phyloP scores from a whole-genome alignment of 2,888 invertebrate species.

The Drosophila rubida region DNA sequence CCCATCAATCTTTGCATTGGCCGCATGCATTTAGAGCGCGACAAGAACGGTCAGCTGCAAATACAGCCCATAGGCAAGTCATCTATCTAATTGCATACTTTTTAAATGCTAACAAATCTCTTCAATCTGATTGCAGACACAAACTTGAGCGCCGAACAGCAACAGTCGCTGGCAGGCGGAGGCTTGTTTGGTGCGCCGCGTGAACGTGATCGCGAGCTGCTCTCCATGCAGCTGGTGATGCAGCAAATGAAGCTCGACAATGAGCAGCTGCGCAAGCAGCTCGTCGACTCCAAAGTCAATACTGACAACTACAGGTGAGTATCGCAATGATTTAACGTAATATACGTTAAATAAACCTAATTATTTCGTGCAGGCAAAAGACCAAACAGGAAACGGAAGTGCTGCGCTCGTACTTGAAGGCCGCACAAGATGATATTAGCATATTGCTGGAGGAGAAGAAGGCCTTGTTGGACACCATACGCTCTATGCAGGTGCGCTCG shows the following conservation, averaged over 20 bases:
- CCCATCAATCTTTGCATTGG: slow-evolving; percentile 91
- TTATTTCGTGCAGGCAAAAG: slow-evolving; percentile 74
- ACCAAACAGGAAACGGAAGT: slow-evolving; percentile 87
- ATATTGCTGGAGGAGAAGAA: slow-evolving; percentile 90
- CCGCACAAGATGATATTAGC: slow-evolving; percentile 91
- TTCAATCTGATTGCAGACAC: slow-evolving; percentile 46
- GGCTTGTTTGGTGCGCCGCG: slow-evolving; percentile 67
- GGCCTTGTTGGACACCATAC: slow-evolving; percentile 89
- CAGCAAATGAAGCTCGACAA: slow-evolving; percentile 87
- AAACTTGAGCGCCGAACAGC: slow-evolving; percentile 49
- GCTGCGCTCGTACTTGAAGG: slow-evolving; percentile 87
- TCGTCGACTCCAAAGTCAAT: slow-evolving; percentile 86
- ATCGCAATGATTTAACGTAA: background rate
- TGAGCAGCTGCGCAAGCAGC: slow-evolving; percentile 87
- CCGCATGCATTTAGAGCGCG: slow-evolving; percentile 89
- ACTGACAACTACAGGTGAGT: slow-evolving; percentile 86
- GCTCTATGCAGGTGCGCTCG: slow-evolving; percentile 87
- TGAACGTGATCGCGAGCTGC: slow-evolving; percentile 85
- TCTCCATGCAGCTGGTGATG: slow-evolving; percentile 85
- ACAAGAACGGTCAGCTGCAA: slow-evolving; percentile 90
- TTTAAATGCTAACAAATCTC: background rate
- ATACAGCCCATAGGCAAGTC: slow-evolving; percentile 87
- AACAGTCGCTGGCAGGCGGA: slow-evolving; percentile 51
- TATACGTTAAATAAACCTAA: background rate
- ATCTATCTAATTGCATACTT: no score